A percentile compares a stretch with the other conserved stretches of the same genome.
These are phyloP conservation scores for Thymallus thymallus DNA, from an alignment of 2,113 vertebrate genomes.

Conservation along the genomic window DNA sequence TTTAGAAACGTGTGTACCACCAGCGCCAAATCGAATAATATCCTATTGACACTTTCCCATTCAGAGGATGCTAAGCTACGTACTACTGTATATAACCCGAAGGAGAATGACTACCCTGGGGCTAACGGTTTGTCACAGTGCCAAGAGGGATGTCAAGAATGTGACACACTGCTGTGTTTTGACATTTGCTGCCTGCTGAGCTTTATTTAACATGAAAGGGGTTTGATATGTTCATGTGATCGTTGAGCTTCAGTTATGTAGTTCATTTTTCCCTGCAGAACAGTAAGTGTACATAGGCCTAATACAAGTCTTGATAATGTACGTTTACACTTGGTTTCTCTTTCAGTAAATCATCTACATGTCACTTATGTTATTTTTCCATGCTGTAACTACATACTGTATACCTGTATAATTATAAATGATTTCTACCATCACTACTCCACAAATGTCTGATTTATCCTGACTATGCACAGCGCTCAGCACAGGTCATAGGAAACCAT, in stretches of 20 bases:
- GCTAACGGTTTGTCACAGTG: neutral
- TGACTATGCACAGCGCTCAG: neutral
- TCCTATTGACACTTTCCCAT: neutral
- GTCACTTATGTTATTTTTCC: neutral
- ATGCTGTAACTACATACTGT: too few relatives aligned
- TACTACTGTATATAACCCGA: neutral
- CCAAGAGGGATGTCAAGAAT: neutral
- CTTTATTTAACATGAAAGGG: too few relatives aligned
- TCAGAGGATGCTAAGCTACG: neutral
- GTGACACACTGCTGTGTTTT: neutral
- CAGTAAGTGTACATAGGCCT: neutral
- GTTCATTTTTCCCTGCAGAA: neutral
- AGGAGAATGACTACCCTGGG: neutral
- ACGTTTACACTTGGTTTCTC: constrained; percentile 13
- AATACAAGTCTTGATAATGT: neutral
- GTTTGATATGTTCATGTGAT: too few relatives aligned
- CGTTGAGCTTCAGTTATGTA: neutral
- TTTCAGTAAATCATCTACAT: constrained; percentile 47
- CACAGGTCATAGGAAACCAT: neutral
- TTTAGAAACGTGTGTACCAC: too few relatives aligned
- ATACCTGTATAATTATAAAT: neutral
- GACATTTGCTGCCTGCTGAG: neutral
- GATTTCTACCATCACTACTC: neutral
- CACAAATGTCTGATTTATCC: neutral
- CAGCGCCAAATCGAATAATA: neutral